A percentile compares a stretch with the other conserved stretches of the same genome.
phyloP scores from a whole-genome alignment of 1,140 invertebrate species.

The Luehdorfia chinensis region DNA sequence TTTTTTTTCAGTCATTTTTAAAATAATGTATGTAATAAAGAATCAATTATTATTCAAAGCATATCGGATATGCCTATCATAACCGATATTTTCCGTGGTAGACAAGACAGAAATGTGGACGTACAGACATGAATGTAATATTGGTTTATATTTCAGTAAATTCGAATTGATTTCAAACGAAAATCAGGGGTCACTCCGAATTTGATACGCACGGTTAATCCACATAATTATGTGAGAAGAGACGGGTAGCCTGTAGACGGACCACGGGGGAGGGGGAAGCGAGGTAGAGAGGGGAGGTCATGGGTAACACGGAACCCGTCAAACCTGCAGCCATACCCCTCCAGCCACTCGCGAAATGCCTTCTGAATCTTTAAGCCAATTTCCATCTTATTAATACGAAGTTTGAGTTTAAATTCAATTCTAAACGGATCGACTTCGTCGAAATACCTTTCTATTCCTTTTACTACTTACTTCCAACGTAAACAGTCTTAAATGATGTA shows the following conservation, averaged over 20 bases:
- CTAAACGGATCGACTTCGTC: conserved; percentile 10
- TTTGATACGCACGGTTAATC: conserved; percentile 39
- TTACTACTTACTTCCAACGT: conserved; percentile 40
- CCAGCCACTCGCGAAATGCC: conserved; percentile 61
- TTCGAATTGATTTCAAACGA: no score
- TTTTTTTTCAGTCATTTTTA: no score
- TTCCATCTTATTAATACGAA: conserved; percentile 13
- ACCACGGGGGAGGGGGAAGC: conserved; percentile 18
- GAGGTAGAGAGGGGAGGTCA: conserved; percentile 20
- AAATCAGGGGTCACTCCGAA: no score
- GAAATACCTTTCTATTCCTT: conserved; percentile 52
- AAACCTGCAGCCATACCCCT: conserved; percentile 57
- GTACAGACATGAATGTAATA: no score
- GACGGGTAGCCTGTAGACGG: conserved; percentile 33
- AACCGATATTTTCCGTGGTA: no score
- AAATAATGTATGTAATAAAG: no score
- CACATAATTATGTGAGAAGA: conserved; percentile 50
- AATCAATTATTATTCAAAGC: no score
- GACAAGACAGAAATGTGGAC: no score
- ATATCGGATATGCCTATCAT: no score
- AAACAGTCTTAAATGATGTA: conserved; percentile 42
- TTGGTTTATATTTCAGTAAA: no score
- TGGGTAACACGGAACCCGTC: conserved; percentile 72
- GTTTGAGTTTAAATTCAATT: conserved; percentile 19
- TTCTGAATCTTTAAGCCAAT: conserved; percentile 24